phyloP scores from a whole-genome alignment of 2,888 invertebrate species.

The Erebia palarica region DNA sequence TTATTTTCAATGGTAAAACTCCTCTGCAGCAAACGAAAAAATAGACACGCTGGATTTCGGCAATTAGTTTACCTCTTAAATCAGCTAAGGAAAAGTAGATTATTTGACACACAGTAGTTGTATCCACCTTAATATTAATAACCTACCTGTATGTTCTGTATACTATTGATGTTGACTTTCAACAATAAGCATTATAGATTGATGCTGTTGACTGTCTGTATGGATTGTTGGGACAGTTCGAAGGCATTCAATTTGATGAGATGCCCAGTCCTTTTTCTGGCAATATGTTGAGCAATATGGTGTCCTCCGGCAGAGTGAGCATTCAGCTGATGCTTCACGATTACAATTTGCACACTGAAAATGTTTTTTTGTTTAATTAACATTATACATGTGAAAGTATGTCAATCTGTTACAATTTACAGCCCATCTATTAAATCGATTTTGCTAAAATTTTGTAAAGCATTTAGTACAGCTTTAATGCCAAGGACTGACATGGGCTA shows the following conservation, averaged over 20 bases:
- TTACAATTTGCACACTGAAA: conserved; percentile 94
- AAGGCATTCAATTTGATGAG: conserved; percentile 92
- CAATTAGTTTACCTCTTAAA: too few species aligned
- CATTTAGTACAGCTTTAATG: too few species aligned
- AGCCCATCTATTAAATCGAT: too few species aligned
- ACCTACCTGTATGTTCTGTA: conserved; percentile 30
- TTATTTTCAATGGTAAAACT: too few species aligned
- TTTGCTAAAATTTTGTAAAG: too few species aligned
- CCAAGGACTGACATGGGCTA: too few species aligned
- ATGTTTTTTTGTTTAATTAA: neutral
- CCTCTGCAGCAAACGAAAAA: too few species aligned
- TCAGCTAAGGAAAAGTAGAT: neutral
- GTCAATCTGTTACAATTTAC: too few species aligned
- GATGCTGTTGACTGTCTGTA: conserved; percentile 77
- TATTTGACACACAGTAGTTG: neutral
- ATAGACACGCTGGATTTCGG: too few species aligned
- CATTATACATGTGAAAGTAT: too few species aligned
- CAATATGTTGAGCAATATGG: conserved; percentile 95
- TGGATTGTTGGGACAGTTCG: conserved; percentile 83
- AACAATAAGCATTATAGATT: conserved; percentile 93
- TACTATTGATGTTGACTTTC: conserved; percentile 86
- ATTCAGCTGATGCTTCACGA: conserved; percentile 93
- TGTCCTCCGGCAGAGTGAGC: conserved; percentile 92
- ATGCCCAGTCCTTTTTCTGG: conserved; percentile 94
- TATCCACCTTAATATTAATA: neutral